Evolutionary conservation across 2,113 vertebrate genomes (phyloP).

Genomic region (cattle (Bos taurus)): DNA sequence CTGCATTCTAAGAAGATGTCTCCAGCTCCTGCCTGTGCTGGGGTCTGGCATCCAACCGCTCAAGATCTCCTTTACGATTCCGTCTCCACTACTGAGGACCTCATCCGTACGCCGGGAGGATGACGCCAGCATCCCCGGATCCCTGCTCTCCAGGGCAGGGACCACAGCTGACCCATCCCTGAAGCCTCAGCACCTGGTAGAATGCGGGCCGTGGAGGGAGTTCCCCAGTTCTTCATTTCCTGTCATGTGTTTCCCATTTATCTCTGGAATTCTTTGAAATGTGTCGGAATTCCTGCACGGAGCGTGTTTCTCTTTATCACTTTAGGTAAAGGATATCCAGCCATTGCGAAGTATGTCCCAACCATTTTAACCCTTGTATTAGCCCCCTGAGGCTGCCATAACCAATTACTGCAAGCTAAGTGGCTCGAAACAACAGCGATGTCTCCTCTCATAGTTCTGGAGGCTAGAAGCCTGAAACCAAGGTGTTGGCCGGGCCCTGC

Average conservation of each 20-base stretch:
- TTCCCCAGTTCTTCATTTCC: neutral
- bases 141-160: neutral
- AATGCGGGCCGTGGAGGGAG: fast-evolving
- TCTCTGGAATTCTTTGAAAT: neutral
- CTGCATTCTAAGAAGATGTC: neutral
- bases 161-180: neutral
- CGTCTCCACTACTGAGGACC: neutral
- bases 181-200: too few species aligned
- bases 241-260: neutral
- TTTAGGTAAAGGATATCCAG: neutral
- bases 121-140: neutral
- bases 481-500: too few species aligned
- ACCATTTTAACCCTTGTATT: neutral
- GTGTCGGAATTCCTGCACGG: neutral
- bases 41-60: neutral
- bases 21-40: neutral
- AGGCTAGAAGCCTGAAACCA: neutral
- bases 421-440: neutral
- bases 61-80: neutral
- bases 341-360: neutral
- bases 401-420: neutral
- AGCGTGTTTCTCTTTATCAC: neutral
- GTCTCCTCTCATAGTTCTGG: neutral
- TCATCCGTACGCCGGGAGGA: neutral
- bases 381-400: neutral